Conservation (phyloP, 2,797 vertebrate species). For the Psittacula echo region DNA sequence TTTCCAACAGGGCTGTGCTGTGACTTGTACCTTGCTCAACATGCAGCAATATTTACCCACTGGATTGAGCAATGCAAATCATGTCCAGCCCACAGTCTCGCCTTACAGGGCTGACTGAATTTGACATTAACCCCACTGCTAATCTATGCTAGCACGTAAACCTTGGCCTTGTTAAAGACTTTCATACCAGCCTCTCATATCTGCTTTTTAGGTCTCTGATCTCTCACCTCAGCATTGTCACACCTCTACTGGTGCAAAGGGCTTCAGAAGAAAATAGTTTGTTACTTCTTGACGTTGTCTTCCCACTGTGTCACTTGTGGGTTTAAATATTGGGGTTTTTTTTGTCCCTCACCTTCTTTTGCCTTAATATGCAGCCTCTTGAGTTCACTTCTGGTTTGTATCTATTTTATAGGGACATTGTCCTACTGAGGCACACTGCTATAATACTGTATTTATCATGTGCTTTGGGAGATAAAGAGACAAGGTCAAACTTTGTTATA, state of each 20-base stretch:
- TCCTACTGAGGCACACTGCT: background rate
- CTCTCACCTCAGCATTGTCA: background rate
- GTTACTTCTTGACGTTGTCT: background rate
- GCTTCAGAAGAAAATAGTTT: background rate
- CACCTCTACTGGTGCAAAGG: background rate
- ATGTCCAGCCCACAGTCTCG: background rate
- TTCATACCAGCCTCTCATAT: background rate
- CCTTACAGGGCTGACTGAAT: background rate
- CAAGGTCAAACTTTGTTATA: background rate
- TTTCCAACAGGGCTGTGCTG: background rate
- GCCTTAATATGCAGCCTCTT: background rate
- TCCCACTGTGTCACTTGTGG: background rate
- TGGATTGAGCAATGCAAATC: background rate
- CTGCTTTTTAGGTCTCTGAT: background rate
- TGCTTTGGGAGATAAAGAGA: background rate
- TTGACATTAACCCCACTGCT: background rate
- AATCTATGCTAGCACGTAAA: background rate
- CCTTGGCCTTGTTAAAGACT: background rate
- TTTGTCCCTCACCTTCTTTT: background rate
- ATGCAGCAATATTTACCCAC: constrained; percentile 3
- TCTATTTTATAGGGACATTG: background rate
- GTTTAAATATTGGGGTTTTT: background rate
- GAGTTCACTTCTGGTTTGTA: background rate
- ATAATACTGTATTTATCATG: rapidly evolving
- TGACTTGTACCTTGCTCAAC: background rate